phyloP scores from a whole-genome alignment of 2,113 vertebrate genomes.

The Nycticryphes semicollaris region DNA sequence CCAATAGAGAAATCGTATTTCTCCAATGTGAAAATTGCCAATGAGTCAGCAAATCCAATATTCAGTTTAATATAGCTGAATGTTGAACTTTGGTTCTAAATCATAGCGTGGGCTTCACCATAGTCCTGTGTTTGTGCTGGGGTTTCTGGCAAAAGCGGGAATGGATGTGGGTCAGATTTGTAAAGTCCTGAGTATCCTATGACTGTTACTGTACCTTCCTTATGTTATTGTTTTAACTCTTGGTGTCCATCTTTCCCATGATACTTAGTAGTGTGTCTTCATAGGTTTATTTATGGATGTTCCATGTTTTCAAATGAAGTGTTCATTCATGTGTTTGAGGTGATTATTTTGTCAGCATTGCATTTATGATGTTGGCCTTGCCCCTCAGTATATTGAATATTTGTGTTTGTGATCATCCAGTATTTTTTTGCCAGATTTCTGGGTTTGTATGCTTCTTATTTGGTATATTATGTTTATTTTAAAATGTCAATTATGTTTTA shows the following conservation, averaged over 20 bases:
- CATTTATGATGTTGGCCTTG: conserved; percentile 33
- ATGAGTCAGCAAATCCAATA: not conserved
- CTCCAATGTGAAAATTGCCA: not conserved
- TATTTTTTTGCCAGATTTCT: not conserved
- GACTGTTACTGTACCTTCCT: not conserved
- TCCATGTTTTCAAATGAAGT: not conserved
- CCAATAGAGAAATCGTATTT: not conserved
- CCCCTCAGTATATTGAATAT: not conserved
- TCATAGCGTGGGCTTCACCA: not conserved
- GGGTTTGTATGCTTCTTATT: not conserved
- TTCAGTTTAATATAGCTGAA: not conserved
- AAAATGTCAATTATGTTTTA: conserved; percentile 5
- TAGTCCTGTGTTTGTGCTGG: not conserved
- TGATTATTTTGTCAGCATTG: not conserved
- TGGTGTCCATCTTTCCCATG: not conserved
- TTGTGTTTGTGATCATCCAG: not conserved
- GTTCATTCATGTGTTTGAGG: not conserved
- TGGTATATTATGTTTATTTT: not conserved
- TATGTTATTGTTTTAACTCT: not conserved
- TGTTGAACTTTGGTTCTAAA: not conserved
- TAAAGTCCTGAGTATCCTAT: not conserved
- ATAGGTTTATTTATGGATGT: conserved; percentile 34
- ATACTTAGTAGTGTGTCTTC: not conserved
- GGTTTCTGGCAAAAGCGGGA: not conserved
- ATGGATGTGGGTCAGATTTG: not conserved